Conservation (phyloP, 2,797 vertebrate genomes). For the Oryzias sinensis region DNA sequence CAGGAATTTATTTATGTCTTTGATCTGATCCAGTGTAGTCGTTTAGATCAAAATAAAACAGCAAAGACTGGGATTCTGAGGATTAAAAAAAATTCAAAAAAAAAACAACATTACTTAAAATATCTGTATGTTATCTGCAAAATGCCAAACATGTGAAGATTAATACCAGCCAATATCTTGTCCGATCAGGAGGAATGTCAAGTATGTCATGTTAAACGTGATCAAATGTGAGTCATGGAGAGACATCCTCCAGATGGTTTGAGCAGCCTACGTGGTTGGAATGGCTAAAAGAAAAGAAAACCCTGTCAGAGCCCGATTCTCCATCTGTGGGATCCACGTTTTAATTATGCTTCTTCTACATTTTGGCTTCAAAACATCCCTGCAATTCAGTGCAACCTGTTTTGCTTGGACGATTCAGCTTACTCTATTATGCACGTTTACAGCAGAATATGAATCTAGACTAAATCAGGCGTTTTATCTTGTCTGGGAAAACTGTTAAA, state of each 20-base stretch:
- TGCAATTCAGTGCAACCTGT: slow-evolving; percentile 36
- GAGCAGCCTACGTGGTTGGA: slow-evolving; percentile 18
- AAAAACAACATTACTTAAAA: neutral
- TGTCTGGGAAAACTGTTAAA: slow-evolving; percentile 5
- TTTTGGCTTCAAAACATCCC: slow-evolving; percentile 31
- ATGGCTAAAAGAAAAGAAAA: slow-evolving; percentile 37
- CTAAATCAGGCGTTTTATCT: slow-evolving; percentile 19
- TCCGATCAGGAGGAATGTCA: slow-evolving; percentile 2
- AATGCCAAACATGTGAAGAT: slow-evolving; percentile 7
- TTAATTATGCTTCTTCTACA: slow-evolving; percentile 33
- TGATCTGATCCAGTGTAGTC: no score
- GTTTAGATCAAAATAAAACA: neutral
- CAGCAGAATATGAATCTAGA: slow-evolving; percentile 37
- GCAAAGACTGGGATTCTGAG: neutral
- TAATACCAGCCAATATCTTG: slow-evolving; percentile 5
- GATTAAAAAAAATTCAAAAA: neutral
- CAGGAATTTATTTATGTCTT: no score
- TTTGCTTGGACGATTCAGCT: slow-evolving; percentile 41
- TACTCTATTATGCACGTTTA: slow-evolving; percentile 34
- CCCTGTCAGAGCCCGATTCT: slow-evolving; percentile 29
- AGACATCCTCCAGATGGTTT: slow-evolving; percentile 44
- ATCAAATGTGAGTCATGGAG: slow-evolving; percentile 4
- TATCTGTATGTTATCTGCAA: neutral
- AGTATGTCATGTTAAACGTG: no score
- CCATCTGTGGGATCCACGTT: slow-evolving; percentile 41